A percentile compares a stretch with the other conserved stretches of the same genome.
phyloP scores from a whole-genome alignment of 2,888 invertebrate species.

The Alsophila aescularia region DNA sequence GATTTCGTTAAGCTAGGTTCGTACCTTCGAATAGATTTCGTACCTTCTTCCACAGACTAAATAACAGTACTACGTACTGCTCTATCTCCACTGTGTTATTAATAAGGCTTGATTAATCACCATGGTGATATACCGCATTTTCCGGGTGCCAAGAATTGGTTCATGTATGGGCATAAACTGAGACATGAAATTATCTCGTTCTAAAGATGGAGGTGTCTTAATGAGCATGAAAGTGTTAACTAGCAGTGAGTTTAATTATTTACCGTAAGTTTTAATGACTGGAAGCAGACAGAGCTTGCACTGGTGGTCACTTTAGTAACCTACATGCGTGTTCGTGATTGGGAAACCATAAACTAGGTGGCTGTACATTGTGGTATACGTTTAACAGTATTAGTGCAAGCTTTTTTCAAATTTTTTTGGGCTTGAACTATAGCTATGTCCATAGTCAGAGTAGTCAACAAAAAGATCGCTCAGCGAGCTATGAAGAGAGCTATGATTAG shows the following conservation, averaged over 20 bases:
- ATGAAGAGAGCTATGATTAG: no score
- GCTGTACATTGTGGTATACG: no score
- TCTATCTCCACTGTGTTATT: constrained; percentile 11
- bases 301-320: background rate
- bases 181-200: constrained; percentile 14
- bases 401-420: no score
- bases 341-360: no score
- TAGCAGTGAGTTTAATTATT: constrained; percentile 5
- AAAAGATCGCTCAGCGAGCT: no score
- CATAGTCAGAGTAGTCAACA: no score
- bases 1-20: no score
- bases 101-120: constrained; percentile 42
- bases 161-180: constrained; percentile 24
- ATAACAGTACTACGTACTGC: constrained; percentile 47
- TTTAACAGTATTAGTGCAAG: no score
- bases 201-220: constrained; percentile 26
- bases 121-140: constrained; percentile 27
- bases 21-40: no score
- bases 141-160: constrained; percentile 36
- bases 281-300: background rate
- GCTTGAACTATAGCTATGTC: no score
- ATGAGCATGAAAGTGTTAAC: constrained; percentile 19
- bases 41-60: no score
- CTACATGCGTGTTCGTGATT: background rate
- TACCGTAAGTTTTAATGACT: constrained; percentile 8